Evolutionary conservation across 2,797 vertebrate genomes (phyloP).

Genomic region (Gephyroberyx darwinii): DNA sequence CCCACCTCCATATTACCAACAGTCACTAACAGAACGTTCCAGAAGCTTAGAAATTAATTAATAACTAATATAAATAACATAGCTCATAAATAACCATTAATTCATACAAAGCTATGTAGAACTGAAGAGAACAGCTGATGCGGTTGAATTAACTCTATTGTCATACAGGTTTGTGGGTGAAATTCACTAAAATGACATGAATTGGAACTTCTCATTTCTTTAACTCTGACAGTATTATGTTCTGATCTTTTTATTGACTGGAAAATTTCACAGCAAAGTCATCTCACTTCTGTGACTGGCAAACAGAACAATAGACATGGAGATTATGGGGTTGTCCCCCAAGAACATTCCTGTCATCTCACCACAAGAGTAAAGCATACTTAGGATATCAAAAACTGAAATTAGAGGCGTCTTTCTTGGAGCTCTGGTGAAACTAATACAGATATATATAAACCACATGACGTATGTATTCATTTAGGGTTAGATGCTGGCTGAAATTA

Average conservation of each 20-base stretch:
- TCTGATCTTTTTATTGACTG: slow-evolving; percentile 31
- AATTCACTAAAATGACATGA: background rate
- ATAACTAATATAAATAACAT: too few relatives aligned
- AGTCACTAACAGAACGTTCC: background rate
- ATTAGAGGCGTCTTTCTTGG: slow-evolving; percentile 66
- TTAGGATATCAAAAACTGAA: slow-evolving; percentile 75
- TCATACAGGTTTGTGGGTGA: background rate
- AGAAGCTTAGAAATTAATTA: background rate
- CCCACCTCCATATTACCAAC: background rate
- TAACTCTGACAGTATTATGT: slow-evolving; percentile 6
- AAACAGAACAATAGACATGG: slow-evolving; percentile 68
- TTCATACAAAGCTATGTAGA: background rate
- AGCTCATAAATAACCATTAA: too few relatives aligned
- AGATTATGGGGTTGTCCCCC: slow-evolving; percentile 70
- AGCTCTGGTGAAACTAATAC: slow-evolving; percentile 68
- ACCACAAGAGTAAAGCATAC: slow-evolving; percentile 71
- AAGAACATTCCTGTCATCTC: slow-evolving; percentile 59
- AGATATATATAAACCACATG: slow-evolving; percentile 76
- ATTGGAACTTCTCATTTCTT: slow-evolving; percentile 14
- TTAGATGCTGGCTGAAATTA: slow-evolving; percentile 70
- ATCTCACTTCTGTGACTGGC: slow-evolving; percentile 49
- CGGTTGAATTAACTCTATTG: background rate
- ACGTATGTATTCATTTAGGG: slow-evolving; percentile 76
- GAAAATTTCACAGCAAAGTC: slow-evolving; percentile 41
- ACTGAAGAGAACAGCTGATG: background rate